Evolutionary conservation across 2,888 invertebrate genomes (phyloP).

Genomic region (Drosophila anceps): DNA sequence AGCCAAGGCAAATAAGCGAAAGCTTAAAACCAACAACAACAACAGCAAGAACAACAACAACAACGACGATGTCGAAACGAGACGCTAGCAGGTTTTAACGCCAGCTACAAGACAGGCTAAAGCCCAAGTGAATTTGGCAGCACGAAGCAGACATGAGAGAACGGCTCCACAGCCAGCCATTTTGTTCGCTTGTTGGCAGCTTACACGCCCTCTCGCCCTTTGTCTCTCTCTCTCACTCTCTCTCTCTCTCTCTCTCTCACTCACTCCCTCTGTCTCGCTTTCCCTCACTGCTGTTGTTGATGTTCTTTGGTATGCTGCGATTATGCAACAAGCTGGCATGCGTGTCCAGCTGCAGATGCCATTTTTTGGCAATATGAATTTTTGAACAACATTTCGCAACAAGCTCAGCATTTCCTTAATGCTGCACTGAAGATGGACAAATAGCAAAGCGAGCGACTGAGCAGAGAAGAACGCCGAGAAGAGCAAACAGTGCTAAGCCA

Average conservation of each 20-base stretch:
- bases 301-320: slow-evolving; percentile 41
- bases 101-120: slow-evolving; percentile 64
- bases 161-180: slow-evolving; percentile 49
- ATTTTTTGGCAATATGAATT: slow-evolving; percentile 65
- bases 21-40: slow-evolving; percentile 52
- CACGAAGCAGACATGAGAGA: slow-evolving; percentile 31
- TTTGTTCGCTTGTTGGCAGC: slow-evolving; percentile 44
- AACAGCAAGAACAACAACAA: not conserved
- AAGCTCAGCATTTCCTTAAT: slow-evolving; percentile 20
- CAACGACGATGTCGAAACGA: slow-evolving; percentile 23
- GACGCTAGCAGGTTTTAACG: slow-evolving; percentile 67
- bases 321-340: slow-evolving; percentile 66
- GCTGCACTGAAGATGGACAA: slow-evolving; percentile 10
- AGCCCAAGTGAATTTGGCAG: slow-evolving; percentile 66
- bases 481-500: slow-evolving; percentile 33
- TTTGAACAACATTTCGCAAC: slow-evolving; percentile 47
- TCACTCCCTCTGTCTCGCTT: too few relatives aligned
- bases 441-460: not conserved
- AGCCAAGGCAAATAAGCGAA: slow-evolving; percentile 34
- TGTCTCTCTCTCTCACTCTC: not conserved
- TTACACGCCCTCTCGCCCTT: not conserved
- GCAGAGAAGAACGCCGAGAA: not conserved
- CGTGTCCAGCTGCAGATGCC: slow-evolving; percentile 39
- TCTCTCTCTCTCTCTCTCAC: not conserved
- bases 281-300: slow-evolving; percentile 31